Evolutionary conservation across 2,888 invertebrate species (phyloP), one percentile per base, ranked within the genome.

Genomic region (Torymus tubicola): DNA sequence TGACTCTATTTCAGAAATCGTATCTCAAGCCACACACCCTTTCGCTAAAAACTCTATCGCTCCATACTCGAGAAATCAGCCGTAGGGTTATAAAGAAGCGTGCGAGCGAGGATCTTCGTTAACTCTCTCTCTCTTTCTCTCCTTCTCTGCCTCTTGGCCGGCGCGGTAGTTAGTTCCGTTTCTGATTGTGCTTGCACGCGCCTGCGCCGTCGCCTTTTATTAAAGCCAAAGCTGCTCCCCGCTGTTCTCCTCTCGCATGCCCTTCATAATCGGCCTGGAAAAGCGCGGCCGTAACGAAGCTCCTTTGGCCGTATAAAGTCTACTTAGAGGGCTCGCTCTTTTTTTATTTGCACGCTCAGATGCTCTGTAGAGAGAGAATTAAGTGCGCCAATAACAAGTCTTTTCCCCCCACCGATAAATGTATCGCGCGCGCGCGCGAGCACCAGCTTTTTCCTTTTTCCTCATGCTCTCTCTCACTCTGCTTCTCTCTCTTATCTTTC

Each of bases 311-410:
- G 50, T 16, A 71, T 71, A 61, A 64, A 65, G 42, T 42, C 52
- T 63, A 63, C 63, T 72, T 67, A 74, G 67, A 18, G 58, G 24
- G 11, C 50, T 21, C 2, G 21, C 18, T 18, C 55, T 14, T 18
- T 21, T 21, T 60, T 60, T 57, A 53, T 14, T 69, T n/a, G 60
- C 71, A 24, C 52, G 55, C 63, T 14, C 16, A 64, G 16, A 52
- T 52, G 50, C 14, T 18, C 16, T 13, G 24, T n/a, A 42, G 42
- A 42, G 42, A 42, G 61, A 21, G 72, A 63, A 72, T 72, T 72
- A 72, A 72, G 72, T 63, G 63, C 53, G 72, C 72, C 72, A 72
- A 72, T 72, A 72, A 72, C 63, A 21, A 60, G 72, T 16, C 42
- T 21, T 16, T 14, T 24, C 21, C 58, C 50, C 21, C 60, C 60